These are phyloP conservation scores for Spodoptera exigua DNA, from an alignment of 2,888 invertebrate species.

Conservation along the genomic window DNA sequence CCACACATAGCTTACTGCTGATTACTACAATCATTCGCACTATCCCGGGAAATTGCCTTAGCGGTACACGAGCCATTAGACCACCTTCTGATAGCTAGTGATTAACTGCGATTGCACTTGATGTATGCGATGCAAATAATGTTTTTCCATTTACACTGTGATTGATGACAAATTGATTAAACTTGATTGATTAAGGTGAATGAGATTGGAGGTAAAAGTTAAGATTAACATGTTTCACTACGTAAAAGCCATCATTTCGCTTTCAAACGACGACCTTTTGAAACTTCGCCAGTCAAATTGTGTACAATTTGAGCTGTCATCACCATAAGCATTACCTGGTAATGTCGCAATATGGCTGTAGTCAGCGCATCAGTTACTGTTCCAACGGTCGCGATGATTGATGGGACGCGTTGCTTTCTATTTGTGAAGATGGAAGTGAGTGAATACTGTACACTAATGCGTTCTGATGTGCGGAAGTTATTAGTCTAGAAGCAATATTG, in stretches of 20 bases:
- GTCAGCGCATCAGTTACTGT: slow-evolving; percentile 28
- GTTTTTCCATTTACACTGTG: slow-evolving; percentile 14
- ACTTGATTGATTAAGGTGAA: slow-evolving; percentile 8
- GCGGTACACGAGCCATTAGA: slow-evolving; percentile 54
- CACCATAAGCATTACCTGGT: slow-evolving; percentile 10
- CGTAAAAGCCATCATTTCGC: not conserved
- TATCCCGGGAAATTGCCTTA: slow-evolving; percentile 53
- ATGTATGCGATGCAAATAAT: slow-evolving; percentile 47
- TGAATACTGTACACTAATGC: slow-evolving; percentile 42
- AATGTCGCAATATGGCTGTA: slow-evolving; percentile 8
- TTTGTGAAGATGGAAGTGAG: slow-evolving; percentile 42
- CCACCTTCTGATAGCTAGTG: slow-evolving; percentile 22
- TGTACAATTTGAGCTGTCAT: slow-evolving; percentile 5
- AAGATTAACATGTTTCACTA: slow-evolving; percentile 8
- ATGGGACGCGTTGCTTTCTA: slow-evolving; percentile 53
- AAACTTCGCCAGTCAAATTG: slow-evolving; percentile 4
- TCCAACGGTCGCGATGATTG: slow-evolving; percentile 45
- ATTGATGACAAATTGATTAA: slow-evolving; percentile 40
- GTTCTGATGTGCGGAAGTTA: slow-evolving; percentile 28
- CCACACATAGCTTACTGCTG: slow-evolving; percentile 30
- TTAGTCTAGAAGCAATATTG: slow-evolving; percentile 2
- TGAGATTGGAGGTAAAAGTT: slow-evolving; percentile 6
- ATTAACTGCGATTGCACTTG: slow-evolving; percentile 47
- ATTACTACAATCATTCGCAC: slow-evolving; percentile 32
- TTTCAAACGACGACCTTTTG: slow-evolving; percentile 2